Percentiles rank a stretch among this genome's conserved stretches.
Conservation (phyloP, 64 coral and sea anemone genomes). For the Stichodactyla helianthus region DNA sequence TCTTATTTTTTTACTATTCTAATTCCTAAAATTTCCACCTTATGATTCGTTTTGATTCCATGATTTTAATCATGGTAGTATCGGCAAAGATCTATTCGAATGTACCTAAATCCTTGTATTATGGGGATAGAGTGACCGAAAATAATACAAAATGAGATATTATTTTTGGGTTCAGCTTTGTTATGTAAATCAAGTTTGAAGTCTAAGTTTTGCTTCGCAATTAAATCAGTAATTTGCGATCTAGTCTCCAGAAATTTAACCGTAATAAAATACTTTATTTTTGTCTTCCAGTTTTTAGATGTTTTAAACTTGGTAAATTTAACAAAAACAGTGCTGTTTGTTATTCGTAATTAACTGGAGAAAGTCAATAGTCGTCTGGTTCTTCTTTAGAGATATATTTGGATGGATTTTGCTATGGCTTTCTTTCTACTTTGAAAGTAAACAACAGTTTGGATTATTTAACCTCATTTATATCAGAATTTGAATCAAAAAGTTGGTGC, state of each 20-base stretch:
- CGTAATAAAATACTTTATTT: background rate
- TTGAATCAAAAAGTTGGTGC: background rate
- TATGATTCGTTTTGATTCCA: too few relatives aligned
- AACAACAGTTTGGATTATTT: background rate
- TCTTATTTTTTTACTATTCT: background rate
- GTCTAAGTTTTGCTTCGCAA: background rate
- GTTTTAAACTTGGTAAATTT: background rate
- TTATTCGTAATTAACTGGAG: background rate
- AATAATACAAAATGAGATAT: background rate
- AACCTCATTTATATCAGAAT: background rate
- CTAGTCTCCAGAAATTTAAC: background rate
- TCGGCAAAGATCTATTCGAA: background rate
- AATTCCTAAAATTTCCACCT: too few relatives aligned
- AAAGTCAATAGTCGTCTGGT: background rate
- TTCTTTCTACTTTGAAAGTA: background rate
- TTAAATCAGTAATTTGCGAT: background rate
- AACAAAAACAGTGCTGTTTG: background rate
- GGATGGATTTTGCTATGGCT: too few relatives aligned
- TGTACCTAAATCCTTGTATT: background rate
- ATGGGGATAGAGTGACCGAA: background rate
- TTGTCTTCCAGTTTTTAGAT: background rate
- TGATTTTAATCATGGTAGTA: background rate
- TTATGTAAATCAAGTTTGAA: background rate
- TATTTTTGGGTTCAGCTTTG: background rate
- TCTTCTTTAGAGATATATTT: background rate